Percentiles rank a stretch among this genome's conserved stretches.
Conservation (phyloP, 2,888 invertebrate species). For the Eubasilissa splendida region DNA sequence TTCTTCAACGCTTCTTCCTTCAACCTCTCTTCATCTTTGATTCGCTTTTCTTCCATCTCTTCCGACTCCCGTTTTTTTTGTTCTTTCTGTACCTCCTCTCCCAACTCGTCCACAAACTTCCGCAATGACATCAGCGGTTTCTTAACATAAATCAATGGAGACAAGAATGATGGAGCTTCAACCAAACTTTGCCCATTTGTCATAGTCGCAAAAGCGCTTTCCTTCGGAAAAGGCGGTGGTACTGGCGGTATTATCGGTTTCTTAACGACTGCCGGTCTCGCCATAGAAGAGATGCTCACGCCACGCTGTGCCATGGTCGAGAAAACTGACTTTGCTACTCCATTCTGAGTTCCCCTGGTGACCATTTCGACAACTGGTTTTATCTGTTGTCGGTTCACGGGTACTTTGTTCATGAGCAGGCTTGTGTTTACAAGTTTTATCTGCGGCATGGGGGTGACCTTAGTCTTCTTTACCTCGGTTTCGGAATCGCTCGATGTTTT, state of each 20-base stretch:
- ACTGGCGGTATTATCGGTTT: neutral
- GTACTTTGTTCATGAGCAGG: neutral
- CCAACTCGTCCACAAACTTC: constrained; percentile 35
- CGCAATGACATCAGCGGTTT: constrained; percentile 31
- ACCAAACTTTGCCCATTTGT: constrained; percentile 27
- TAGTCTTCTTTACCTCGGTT: neutral
- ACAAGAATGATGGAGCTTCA: constrained; percentile 44
- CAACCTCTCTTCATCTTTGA: neutral
- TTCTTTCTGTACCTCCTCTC: constrained; percentile 31
- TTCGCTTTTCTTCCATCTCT: constrained; percentile 3
- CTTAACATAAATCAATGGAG: constrained; percentile 40
- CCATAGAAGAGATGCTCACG: constrained; percentile 24
- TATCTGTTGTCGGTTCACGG: neutral
- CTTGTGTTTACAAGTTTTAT: constrained; percentile 16
- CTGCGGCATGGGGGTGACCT: neutral
- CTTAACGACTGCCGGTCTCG: neutral
- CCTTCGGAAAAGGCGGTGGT: constrained; percentile 27
- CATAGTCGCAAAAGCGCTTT: constrained; percentile 31
- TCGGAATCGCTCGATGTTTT: constrained; percentile 1
- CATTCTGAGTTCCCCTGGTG: constrained; percentile 16
- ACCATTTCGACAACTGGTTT: neutral
- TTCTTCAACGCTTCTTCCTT: constrained; percentile 18
- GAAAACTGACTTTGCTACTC: constrained; percentile 27
- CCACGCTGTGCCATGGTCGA: constrained; percentile 41
- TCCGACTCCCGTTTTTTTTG: constrained; percentile 24